phyloP scores from a whole-genome alignment of 2,113 vertebrate genomes.

The Craseonycteris thonglongyai region DNA sequence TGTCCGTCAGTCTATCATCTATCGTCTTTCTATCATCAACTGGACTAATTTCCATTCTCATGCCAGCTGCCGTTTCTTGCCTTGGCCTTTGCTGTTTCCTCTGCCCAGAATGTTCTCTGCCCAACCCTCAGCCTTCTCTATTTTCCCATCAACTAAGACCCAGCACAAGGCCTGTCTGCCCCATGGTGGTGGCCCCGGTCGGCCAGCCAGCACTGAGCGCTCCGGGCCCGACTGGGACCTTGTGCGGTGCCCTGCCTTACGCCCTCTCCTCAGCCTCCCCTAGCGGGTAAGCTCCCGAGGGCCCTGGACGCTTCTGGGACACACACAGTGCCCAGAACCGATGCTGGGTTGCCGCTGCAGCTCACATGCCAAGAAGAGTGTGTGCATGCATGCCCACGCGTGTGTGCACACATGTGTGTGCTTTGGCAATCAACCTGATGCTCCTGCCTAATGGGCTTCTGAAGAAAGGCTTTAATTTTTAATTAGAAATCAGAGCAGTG shows the following conservation, averaged over 20 bases:
- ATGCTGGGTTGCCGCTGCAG: not conserved
- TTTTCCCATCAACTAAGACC: not conserved
- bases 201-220: not conserved
- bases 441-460: slow-evolving; percentile 72
- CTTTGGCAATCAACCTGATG: slow-evolving; percentile 34
- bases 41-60: not conserved
- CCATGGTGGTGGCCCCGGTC: fast-evolving
- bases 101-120: not conserved
- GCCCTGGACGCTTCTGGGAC: not conserved
- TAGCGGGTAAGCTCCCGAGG: not conserved
- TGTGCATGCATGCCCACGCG: fast-evolving
- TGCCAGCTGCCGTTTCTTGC: not conserved
- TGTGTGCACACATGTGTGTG: not conserved
- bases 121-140: not conserved
- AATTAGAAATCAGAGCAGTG: slow-evolving; percentile 76
- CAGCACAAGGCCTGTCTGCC: not conserved
- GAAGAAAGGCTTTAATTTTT: slow-evolving; percentile 78
- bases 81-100: not conserved
- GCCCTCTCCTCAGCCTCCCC: not conserved
- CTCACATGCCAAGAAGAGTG: not conserved
- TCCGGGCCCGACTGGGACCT: not conserved
- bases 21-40: not conserved
- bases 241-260: not conserved
- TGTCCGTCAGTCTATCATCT: not conserved
- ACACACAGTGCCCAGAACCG: fast-evolving